phyloP scores from a whole-genome alignment of 2,797 vertebrate species.

The Silurus aristotelis region DNA sequence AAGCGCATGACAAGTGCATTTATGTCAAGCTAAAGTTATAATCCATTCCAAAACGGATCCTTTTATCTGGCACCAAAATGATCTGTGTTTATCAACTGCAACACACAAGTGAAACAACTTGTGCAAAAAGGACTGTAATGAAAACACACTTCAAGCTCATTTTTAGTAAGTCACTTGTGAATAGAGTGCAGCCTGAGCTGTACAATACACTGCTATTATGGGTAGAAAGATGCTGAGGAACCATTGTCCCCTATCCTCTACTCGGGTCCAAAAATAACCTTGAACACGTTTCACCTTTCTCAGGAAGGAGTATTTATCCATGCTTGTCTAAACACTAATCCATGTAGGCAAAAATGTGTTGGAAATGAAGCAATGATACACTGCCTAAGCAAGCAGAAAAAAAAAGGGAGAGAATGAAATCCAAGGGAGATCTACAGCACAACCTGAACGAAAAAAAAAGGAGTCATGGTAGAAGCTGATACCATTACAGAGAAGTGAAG shows the following conservation, averaged over 20 bases:
- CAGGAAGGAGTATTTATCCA: conserved; percentile 42
- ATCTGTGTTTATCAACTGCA: neutral
- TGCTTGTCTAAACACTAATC: conserved; percentile 31
- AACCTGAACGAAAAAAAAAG: conserved; percentile 4
- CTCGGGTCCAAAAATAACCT: conserved; percentile 1
- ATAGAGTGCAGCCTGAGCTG: conserved; percentile 4
- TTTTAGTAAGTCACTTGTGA: conserved; percentile 30
- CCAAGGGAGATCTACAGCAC: neutral
- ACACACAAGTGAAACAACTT: neutral
- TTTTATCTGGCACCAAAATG: neutral
- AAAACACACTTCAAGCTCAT: neutral
- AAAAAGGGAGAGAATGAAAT: neutral
- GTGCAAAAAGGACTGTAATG: neutral
- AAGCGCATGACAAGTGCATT: neutral
- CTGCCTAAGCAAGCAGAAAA: neutral
- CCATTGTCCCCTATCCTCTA: conserved; percentile 11
- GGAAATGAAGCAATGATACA: conserved; percentile 8
- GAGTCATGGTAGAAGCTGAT: neutral
- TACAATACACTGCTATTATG: conserved; percentile 15
- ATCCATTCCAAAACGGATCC: neutral
- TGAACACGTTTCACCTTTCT: conserved; percentile 32
- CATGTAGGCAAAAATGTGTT: conserved; percentile 22
- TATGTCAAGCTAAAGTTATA: neutral
- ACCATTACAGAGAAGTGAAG: conserved; percentile 13
- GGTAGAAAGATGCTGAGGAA: conserved; percentile 9